Evolutionary conservation across 2,888 invertebrate species (phyloP).

Genomic region (Ceraclea dissimilis): DNA sequence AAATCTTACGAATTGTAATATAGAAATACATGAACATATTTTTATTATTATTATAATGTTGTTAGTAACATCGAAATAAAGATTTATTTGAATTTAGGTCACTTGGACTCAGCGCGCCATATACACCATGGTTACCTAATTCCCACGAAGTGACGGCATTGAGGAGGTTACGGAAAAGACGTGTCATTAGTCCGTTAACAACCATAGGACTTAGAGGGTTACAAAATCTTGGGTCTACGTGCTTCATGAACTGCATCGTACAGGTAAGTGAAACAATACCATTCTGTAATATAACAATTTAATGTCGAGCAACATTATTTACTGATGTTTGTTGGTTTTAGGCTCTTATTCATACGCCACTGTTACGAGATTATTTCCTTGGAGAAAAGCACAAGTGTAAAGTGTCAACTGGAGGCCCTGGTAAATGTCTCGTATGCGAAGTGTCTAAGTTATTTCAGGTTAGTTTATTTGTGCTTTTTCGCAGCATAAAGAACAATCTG

Average conservation of each 20-base stretch:
- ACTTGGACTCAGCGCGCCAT: conserved; percentile 53
- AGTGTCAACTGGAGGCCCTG: conserved; percentile 51
- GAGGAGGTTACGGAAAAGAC: conserved; percentile 65
- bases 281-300: neutral
- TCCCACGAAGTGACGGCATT: conserved; percentile 69
- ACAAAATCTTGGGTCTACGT: conserved; percentile 93
- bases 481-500: neutral
- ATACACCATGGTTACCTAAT: conserved; percentile 73
- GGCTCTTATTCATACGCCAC: conserved; percentile 90
- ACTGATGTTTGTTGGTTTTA: conserved; percentile 35
- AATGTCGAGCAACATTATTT: no score
- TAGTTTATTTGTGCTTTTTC: conserved; percentile 26
- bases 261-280: conserved; percentile 46
- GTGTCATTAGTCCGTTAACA: conserved; percentile 72
- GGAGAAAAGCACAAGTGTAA: conserved; percentile 87
- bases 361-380: conserved; percentile 91
- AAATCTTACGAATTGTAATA: no score
- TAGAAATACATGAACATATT: no score
- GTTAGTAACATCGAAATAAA: no score
- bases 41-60: no score
- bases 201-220: conserved; percentile 88
- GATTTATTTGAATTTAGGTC: conserved; percentile 34
- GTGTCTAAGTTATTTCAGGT: conserved; percentile 93
- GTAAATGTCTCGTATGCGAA: conserved; percentile 90
- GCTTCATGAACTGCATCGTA: conserved; percentile 98